Percentiles rank a stretch among this genome's conserved stretches.
Conservation (phyloP, 2,113 vertebrate species). For the Ophiodon elongatus region DNA sequence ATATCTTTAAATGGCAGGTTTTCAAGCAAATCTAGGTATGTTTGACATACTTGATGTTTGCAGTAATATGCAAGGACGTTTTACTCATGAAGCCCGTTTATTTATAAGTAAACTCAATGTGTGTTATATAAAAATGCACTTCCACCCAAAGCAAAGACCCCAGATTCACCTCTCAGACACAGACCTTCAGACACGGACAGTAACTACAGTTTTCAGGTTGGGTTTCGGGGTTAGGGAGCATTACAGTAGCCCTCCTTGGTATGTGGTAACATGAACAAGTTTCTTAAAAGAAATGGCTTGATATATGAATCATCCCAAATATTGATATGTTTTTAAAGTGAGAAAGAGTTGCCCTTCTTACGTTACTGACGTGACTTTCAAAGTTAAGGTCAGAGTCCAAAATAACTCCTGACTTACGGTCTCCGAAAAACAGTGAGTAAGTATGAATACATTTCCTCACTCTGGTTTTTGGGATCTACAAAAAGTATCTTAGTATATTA, state of each 20-base stretch:
- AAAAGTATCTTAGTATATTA: no score
- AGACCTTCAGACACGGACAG: background rate
- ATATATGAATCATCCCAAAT: background rate
- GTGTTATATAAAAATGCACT: background rate
- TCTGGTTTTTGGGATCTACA: background rate
- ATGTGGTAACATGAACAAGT: background rate
- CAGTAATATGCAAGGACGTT: background rate
- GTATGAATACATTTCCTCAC: background rate
- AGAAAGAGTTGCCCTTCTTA: slow-evolving; percentile 25
- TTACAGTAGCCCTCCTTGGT: background rate
- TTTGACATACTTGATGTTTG: background rate
- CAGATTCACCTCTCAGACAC: background rate
- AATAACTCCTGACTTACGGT: slow-evolving; percentile 12
- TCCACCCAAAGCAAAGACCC: background rate
- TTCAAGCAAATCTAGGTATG: background rate
- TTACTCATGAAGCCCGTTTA: background rate
- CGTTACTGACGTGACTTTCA: slow-evolving; percentile 25
- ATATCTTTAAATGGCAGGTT: background rate
- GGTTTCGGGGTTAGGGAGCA: background rate
- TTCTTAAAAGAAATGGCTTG: background rate
- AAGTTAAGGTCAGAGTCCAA: slow-evolving; percentile 28
- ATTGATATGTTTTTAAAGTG: slow-evolving; percentile 1
- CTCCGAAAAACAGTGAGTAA: background rate
- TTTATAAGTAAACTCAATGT: slow-evolving; percentile 1
- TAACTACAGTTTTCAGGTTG: background rate